phyloP scores from a whole-genome alignment of 2,888 invertebrate species.

The Megamerina dolium region DNA sequence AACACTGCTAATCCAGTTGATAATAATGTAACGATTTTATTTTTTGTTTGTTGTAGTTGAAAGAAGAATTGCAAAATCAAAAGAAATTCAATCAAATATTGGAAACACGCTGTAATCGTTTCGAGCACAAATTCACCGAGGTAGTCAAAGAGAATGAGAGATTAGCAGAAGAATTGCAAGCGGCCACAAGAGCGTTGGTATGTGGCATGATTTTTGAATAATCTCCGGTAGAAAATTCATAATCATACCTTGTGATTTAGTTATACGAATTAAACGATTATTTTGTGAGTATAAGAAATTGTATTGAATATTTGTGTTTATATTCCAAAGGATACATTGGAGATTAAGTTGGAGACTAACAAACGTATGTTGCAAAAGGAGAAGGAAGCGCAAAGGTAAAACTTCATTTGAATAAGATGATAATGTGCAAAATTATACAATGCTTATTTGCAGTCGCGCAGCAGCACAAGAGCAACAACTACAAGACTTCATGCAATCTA shows the following conservation, averaged over 20 bases:
- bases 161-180: slow-evolving; percentile 26
- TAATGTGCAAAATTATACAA: background rate
- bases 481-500: slow-evolving; percentile 24
- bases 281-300: too few species aligned
- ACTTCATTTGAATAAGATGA: too few species aligned
- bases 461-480: slow-evolving; percentile 31
- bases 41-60: slow-evolving; percentile 24
- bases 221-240: too few species aligned
- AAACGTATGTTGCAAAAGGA: slow-evolving; percentile 57
- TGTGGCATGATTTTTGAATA: too few species aligned
- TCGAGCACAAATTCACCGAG: slow-evolving; percentile 35
- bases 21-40: too few species aligned
- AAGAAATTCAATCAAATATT: slow-evolving; percentile 33
- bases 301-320: too few species aligned
- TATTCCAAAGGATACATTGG: slow-evolving; percentile 49
- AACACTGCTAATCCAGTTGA: too few species aligned
- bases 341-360: slow-evolving; percentile 57
- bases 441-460: slow-evolving; percentile 12
- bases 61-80: slow-evolving; percentile 24
- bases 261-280: too few species aligned
- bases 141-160: slow-evolving; percentile 28
- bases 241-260: too few species aligned
- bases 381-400: too few species aligned
- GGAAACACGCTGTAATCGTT: slow-evolving; percentile 37
- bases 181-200: slow-evolving; percentile 41